Percentiles rank a stretch among this genome's conserved stretches.
These are phyloP conservation scores for Marmota flaviventris DNA, from an alignment of 2,113 vertebrate genomes.

Conservation along the genomic window DNA sequence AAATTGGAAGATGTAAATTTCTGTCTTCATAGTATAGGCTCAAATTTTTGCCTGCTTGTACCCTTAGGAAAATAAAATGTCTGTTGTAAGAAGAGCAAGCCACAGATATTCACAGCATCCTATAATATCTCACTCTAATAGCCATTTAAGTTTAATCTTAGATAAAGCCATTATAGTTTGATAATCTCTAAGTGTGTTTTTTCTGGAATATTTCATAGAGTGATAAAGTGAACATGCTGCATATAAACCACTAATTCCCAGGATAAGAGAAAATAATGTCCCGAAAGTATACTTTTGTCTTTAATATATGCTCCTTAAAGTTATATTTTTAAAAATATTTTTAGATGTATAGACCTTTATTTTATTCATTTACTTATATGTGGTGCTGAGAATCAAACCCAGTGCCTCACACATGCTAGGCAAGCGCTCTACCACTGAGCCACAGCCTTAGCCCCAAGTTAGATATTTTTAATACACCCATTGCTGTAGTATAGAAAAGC, in stretches of 20 bases:
- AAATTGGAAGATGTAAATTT: neutral
- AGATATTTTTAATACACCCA: conserved; percentile 20
- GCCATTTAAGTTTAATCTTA: conserved; percentile 10
- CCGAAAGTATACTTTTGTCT: conserved; percentile 30
- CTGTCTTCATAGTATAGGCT: neutral
- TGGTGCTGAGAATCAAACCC: no score
- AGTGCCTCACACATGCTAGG: no score
- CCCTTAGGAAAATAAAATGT: neutral
- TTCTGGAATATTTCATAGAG: neutral
- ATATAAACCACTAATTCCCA: neutral
- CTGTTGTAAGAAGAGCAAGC: neutral
- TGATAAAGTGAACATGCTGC: neutral
- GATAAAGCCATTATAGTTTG: neutral
- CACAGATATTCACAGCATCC: neutral
- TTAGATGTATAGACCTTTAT: no score
- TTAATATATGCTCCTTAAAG: neutral
- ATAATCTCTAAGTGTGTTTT: neutral
- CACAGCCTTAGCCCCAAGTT: neutral
- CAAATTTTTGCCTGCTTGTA: neutral
- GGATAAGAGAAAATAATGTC: neutral
- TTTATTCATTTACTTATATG: no score
- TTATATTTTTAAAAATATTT: no score
- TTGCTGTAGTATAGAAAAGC: conserved; percentile 28
- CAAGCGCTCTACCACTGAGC: no score
- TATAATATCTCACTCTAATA: neutral